Evolutionary conservation across 2,113 vertebrate genomes (phyloP), one percentile per base, ranked within the genome.

Genomic region (Speoplatyrhinus poulsoni): DNA sequence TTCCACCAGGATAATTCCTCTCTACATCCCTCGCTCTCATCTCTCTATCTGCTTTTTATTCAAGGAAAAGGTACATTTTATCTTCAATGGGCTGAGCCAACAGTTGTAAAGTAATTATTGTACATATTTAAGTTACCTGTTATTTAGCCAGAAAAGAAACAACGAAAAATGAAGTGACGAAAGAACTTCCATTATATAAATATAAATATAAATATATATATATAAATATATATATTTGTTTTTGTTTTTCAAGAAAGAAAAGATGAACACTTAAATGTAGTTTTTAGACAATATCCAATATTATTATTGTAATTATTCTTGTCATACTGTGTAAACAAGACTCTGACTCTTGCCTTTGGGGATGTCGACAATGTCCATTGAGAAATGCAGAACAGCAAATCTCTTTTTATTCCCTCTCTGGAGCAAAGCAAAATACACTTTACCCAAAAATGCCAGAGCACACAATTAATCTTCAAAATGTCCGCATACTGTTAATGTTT

Each of bases 111-210:
- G 83, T 62, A 92, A 88, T 88, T 56, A 73, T 48, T 95, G 93
- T 96, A 95, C 87, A 93, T 95, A 94, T 92, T 92, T 88, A 89
- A 88, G 89, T 84, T 72, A 75, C 82, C 41, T 57, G 26, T 26
- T 26, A 36, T 82, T 84, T 80, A 86, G 73, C 69, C 72, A 81
- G 68, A 82, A 59, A 79, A 74, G 52, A 19, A 61, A 57, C 65
- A 65, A 60, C 12, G 52, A 65, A 33, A 69, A 9, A 66, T 53
- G 49, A 55, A 52, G 67, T 67, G 60, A 70, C 62, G 52, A 32
- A 59, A 65, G 53, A 76, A 88, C 56, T 82, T 67, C 70, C 70
- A 81, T 49, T 82, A 61, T 72, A 81, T 76, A 81, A 77, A 56
- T 65, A 53, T 46, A 41, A 41, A 33, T 26, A 12, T 17, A 19